Evolutionary conservation across 2,888 invertebrate species (phyloP).

Genomic region (Tetranychus piercei): DNA sequence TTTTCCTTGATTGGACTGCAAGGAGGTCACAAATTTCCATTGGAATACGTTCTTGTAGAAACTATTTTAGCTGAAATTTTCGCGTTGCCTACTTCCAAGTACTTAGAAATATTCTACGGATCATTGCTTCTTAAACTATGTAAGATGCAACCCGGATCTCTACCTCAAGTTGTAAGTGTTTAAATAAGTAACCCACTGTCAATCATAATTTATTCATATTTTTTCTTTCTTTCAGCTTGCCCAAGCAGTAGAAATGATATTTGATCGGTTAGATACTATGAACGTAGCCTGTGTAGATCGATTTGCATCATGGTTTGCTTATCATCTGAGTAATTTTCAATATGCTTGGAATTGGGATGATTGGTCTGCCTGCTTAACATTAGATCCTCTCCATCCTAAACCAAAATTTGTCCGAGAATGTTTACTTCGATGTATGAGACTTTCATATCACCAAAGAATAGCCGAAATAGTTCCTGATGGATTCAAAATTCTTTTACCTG

Average conservation of each 20-base stretch:
- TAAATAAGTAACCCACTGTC: background rate
- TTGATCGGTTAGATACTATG: conserved; percentile 88
- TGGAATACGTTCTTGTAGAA: conserved; percentile 96
- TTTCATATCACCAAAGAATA: conserved; percentile 78
- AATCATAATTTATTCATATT: background rate
- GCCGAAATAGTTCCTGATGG: conserved; percentile 75
- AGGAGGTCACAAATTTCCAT: conserved; percentile 75
- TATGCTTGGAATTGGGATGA: conserved; percentile 98
- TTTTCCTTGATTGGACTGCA: conserved; percentile 76
- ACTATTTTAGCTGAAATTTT: conserved; percentile 83
- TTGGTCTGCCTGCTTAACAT: conserved; percentile 66
- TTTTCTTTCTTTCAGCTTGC: conserved; percentile 42
- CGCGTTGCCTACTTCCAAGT: conserved; percentile 68
- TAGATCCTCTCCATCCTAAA: conserved; percentile 72
- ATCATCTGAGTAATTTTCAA: conserved; percentile 96
- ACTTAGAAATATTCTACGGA: conserved; percentile 79
- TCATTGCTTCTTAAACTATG: conserved; percentile 88
- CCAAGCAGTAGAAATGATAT: conserved; percentile 91
- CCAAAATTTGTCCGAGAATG: conserved; percentile 86
- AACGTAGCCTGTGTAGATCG: conserved; percentile 89
- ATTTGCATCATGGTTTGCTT: conserved; percentile 91
- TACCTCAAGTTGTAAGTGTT: conserved; percentile 58
- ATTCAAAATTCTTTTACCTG: conserved; percentile 64
- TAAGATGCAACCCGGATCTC: conserved; percentile 81
- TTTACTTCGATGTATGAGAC: conserved; percentile 49